Base-by-base conservation (phyloP, 2,888 invertebrate species). In the Trimorus sp. region DNA sequence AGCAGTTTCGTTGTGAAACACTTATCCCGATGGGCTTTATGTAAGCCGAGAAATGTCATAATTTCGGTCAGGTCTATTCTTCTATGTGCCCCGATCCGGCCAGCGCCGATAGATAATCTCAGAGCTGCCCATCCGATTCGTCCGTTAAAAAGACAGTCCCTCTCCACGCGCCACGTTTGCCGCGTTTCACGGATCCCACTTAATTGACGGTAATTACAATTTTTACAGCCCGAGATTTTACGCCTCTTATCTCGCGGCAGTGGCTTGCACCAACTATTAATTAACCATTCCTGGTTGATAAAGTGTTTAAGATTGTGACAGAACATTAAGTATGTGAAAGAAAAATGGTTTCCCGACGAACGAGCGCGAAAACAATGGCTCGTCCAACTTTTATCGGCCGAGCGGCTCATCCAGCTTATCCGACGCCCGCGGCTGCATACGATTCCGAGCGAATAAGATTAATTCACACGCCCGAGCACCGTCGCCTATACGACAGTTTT, bases 1-100 rank as follows among this genome's bases (percentile, higher is more conserved):
- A 59, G 40, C 60, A 66, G n/a, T 49, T 40, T 60, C 59, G 66
- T 75, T 73, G 63, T 63, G 73, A 73, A 73, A 73, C 40, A 48
- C 38, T 62, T 54, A 63, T 54, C 54, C 15, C 62, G 9, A 63
- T 9, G 38, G 15, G 36, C 56, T 73, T 73, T 73, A 73, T 73
- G 16, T 73, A 73, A 73, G 37, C 15, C 37, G 14, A 60, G 12
- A 63, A 60, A 60, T 56, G 45, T 14, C 9, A 56, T 68, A 3
- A 54, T 53, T 15, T 49, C 14, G 8, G 42, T 48, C 49, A 16
- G 9, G 26, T 38, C 36, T 51, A 51, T 62, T 62, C 62, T 63
- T 51, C 51, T 51, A 63, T 51, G 14, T 63, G 15, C 0, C 36
- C 15, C 9, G 38, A 16, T 59, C n/a, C n/a, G n/a, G n/a, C n/a